Base-by-base conservation (phyloP, 2,797 vertebrate genomes). In the Clarias pachynema region DNA sequence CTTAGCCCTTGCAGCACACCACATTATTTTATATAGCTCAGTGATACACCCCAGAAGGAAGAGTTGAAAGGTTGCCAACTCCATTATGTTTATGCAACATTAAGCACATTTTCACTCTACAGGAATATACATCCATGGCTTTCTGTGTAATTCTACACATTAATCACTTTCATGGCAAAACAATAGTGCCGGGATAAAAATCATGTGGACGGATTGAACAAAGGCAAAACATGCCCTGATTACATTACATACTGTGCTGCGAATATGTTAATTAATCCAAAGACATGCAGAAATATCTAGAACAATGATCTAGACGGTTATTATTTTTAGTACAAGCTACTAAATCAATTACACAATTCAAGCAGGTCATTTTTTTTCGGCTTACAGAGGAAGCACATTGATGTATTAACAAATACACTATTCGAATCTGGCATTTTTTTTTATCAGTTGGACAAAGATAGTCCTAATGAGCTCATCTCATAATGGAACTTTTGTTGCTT, bases 1-100 rank as follows among this genome's bases (percentile, higher is more conserved):
- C 90, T 91, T 90, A 88, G 87, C 82, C 87, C 90, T 90, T 86
- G 89, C 87, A 80, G 86, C 84, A 81, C 85, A 84, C 72, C 84
- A 88, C 83, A 88, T 90, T 82, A 90, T 91, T 87, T 87, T 88
- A 90, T 88, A 89, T 87, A 85, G 86, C 85, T 88, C 83, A 85
- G 78, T 89, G 88, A 91, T 90, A 89, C 82, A 86, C 84, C 86
- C 86, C 86, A 86, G 89, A 89, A 87, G 86, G 84, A 90, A 88
- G 80, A 86, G 70, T 85, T 89, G 88, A 91, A 89, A 89, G 85
- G 85, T 85, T 88, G 88, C 87, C 91, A 89, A 87, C 83, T 89
- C 85, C 88, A 90, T 90, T 90, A 89, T 88, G 87, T 89, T 90
- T 90, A 89, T 89, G 91, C 89, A 88, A 90, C 88, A 91, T 90